Base-by-base conservation (phyloP, 2,888 invertebrate genomes). In the Xylota segnis region DNA sequence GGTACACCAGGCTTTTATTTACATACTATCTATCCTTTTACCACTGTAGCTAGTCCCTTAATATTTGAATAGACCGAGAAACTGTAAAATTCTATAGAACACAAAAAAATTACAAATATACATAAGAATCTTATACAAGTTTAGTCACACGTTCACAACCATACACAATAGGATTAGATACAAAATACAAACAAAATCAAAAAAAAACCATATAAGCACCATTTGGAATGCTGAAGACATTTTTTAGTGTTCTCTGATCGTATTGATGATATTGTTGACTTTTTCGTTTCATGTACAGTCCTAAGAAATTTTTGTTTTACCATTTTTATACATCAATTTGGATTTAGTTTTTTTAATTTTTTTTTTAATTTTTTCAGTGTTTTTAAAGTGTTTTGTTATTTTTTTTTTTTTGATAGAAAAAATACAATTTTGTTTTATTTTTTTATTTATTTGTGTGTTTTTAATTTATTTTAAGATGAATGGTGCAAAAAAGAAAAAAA, bases 211-310 rank as follows among this genome's bases (percentile, higher is more conserved):
- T 79, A 79, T 88, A 88, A 87, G 88, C 88, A 88, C 88, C 88
- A 87, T 88, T 88, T 87, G 83, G 76, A 81, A 87, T 87, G 83
- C 81, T 78, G 87, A 88, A 87, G 88, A 88, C 88, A 88, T 84
- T 88, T 87, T 88, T 88, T 70, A 83, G 66, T 87, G 83, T 88
- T 84, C 88, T 87, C 84, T 88, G 88, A 87, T 87, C 87, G 86
- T 72, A 81, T 83, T 87, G 83, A 87, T 87, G 87, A 87, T 83
- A 87, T 87, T 87, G 87, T 83, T 83, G 87, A 87, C 87, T 88
- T 87, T 79, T 86, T 72, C 88, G 88, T 83, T 87, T 88, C 75
- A 86, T 88, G 87, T 87, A 86, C 83, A 86, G 83, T 88, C 86
- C 87, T 78, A 83, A 78, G 81, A 75, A 83, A 78, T 87, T 71